These are phyloP conservation scores for Pelodiscus sinensis DNA, from an alignment of 2,113 vertebrate genomes.

Conservation along the genomic window DNA sequence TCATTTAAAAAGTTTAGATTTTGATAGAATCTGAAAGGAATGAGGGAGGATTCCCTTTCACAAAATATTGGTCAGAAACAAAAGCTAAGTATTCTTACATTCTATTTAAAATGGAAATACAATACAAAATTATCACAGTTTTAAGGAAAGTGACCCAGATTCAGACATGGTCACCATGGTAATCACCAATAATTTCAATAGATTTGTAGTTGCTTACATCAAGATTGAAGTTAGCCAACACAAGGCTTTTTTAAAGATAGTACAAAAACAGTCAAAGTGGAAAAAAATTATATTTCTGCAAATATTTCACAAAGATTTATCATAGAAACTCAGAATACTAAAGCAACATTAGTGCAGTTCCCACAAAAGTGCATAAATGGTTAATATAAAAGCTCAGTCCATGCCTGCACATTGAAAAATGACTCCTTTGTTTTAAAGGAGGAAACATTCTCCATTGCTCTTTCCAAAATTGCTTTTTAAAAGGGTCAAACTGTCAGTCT, in stretches of 20 bases:
- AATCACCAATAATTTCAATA: background rate
- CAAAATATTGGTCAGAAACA: background rate
- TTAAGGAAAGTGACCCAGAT: background rate
- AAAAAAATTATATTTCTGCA: conserved; percentile 60
- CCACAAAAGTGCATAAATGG: conserved; percentile 67
- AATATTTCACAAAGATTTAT: conserved; percentile 69
- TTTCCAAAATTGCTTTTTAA: conserved; percentile 45
- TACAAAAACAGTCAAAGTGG: background rate
- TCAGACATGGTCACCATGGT: background rate
- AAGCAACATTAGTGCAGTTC: conserved; percentile 55
- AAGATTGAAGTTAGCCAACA: background rate
- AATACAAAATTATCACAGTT: background rate
- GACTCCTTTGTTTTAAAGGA: background rate
- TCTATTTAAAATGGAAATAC: background rate
- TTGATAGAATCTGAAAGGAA: too few relatives aligned
- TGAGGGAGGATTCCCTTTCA: background rate
- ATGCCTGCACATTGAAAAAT: conserved; percentile 20
- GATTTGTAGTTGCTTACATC: background rate
- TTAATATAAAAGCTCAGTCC: conserved; percentile 59
- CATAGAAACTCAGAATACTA: conserved; percentile 40
- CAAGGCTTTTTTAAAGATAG: background rate
- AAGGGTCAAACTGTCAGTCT: conserved; percentile 28
- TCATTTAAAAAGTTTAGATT: background rate
- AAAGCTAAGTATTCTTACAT: background rate
- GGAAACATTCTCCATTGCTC: conserved; percentile 9